These are phyloP conservation scores for Ormia ochracea DNA, from an alignment of 2,888 invertebrate genomes.

Conservation along the genomic window DNA sequence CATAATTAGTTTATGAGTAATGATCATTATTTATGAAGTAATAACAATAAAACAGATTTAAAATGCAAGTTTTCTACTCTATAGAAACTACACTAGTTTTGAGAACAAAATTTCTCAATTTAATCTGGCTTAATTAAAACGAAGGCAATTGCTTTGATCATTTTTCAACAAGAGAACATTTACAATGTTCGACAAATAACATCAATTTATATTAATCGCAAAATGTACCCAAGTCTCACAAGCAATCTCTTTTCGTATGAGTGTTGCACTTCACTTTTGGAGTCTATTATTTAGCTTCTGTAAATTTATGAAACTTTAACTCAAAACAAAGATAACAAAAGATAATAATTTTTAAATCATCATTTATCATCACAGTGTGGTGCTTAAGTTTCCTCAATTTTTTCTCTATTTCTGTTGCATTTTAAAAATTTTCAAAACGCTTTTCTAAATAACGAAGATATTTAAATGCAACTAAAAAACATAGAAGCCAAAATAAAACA, in stretches of 20 bases:
- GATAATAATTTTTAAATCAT: slow-evolving; percentile 57
- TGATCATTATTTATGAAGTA: no score
- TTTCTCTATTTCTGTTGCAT: background rate
- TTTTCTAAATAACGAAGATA: slow-evolving; percentile 35
- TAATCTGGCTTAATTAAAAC: slow-evolving; percentile 23
- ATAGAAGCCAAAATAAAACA: background rate
- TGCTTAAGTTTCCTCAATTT: background rate
- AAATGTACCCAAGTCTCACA: slow-evolving; percentile 34
- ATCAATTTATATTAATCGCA: slow-evolving; percentile 16
- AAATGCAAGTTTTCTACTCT: no score
- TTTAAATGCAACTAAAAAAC: slow-evolving; percentile 13
- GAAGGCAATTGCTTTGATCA: slow-evolving; percentile 3
- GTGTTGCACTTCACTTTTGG: background rate
- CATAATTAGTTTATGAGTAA: no score
- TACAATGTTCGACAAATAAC: no score
- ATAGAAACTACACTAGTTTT: no score
- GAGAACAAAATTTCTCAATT: slow-evolving; percentile 9
- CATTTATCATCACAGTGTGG: slow-evolving; percentile 58
- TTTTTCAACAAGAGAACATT: slow-evolving; percentile 20
- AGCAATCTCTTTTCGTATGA: slow-evolving; percentile 29
- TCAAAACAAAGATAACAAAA: slow-evolving; percentile 24
- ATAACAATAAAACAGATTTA: no score
- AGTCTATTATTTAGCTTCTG: slow-evolving; percentile 37
- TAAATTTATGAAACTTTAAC: slow-evolving; percentile 56
- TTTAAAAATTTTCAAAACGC: slow-evolving; percentile 43